Evolutionary conservation across 1,140 invertebrate genomes (phyloP).

Genomic region (Glomeris maerens): DNA sequence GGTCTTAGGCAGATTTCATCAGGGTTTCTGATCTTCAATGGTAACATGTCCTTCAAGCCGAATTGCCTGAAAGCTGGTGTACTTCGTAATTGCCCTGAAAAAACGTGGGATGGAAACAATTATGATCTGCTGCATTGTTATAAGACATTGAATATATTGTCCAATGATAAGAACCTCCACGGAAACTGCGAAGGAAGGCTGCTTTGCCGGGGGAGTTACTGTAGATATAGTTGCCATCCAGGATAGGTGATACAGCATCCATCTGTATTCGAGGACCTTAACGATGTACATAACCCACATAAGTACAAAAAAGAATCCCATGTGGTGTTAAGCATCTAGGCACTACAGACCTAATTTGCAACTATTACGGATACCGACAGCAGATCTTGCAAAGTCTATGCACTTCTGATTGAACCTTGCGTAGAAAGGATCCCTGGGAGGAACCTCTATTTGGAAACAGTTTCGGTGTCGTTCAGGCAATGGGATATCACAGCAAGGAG

Average conservation of each 20-base stretch:
- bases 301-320: too few species aligned
- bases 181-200: conserved; percentile 6
- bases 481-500: conserved; percentile 58
- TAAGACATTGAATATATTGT: background rate
- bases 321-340: too few species aligned
- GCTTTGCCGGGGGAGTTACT: conserved; percentile 2
- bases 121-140: too few species aligned
- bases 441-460: conserved; percentile 78
- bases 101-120: background rate
- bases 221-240: conserved; percentile 11
- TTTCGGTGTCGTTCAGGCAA: conserved; percentile 58
- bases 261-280: conserved; percentile 6
- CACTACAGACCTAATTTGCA: conserved; percentile 41
- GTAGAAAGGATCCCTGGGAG: conserved; percentile 84
- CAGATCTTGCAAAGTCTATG: conserved; percentile 36
- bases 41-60: conserved; percentile 72
- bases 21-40: conserved; percentile 72
- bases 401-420: conserved; percentile 48
- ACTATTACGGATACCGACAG: conserved; percentile 32
- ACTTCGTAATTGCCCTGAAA: conserved; percentile 6
- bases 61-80: conserved; percentile 65
- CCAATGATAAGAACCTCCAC: conserved; percentile 7
- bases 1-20: conserved; percentile 81
- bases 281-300: too few species aligned
- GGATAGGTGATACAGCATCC: conserved; percentile 10